Evolutionary conservation across 1,140 invertebrate genomes (phyloP), one percentile per base, ranked within the genome.

Genomic region (Drosophila parabipectinata): DNA sequence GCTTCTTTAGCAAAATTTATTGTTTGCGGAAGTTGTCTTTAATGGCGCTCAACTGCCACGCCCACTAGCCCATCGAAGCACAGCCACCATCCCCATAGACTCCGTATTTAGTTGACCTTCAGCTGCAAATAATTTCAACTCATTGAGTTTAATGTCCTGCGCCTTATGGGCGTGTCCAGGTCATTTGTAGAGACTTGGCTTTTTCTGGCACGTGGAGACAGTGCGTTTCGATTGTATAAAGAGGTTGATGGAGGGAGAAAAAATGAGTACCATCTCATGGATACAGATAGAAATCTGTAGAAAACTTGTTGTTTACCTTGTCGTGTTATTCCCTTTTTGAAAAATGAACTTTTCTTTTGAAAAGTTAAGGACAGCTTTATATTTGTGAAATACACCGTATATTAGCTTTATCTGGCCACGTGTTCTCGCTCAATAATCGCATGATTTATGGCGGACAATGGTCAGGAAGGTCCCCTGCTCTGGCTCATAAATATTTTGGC

Each of bases 1-100:
- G 69, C 74, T 71, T 63, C 74, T 81, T 82, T 72, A 78, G 71
- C 62, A 59, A 54, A 79, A 87, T 87, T 87, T 87, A 87, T 87
- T 82, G 83, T 82, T 87, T 79, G 71, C 82, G 82, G 82, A 87
- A 87, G 78, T 82, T 88, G 82, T 88, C 78, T 87, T 87, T 87
- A 87, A 87, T 87, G 83, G 82, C 75, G 55, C 71, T 62, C 62
- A 60, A 66, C 64, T 63, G 82, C 74, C 77, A 68, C 58, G 54
- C 69, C 47, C 41, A 32, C 53, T 14, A 21, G 32, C 4, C 39
- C 34, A 57, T 28, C 32, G 24, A 30, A 58, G n/a, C 50, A 8
- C 15, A 21, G 9, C 10, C 12, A 15, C 10, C 44, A 10, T 18
- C 32, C 14, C 48, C 37, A 2, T 10, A 51, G 55, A 59, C 51